Evolutionary conservation across 2,888 invertebrate species (phyloP), one percentile per base, ranked within the genome.

Genomic region (Xylota segnis): DNA sequence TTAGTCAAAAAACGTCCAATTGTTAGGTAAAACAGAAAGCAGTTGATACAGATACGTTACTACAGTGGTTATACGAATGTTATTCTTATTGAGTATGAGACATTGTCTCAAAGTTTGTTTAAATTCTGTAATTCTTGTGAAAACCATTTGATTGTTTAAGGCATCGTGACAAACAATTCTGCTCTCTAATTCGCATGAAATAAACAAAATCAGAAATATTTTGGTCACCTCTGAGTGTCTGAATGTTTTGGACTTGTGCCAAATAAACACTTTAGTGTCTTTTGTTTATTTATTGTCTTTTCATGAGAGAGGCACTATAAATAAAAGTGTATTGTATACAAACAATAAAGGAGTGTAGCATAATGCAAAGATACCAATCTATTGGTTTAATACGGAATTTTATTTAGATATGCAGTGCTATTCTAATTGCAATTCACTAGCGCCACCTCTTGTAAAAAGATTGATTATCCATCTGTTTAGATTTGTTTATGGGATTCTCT

Each of bases 401-500:
- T 37, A 37, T 10, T 37, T 9, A 37, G 37, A 37, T 1, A 34
- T 37, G 32, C 1, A 7, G 12, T 12, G 12, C 1, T 40, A 14
- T 43, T 43, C 3, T 7, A 45, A 45, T 14, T 14, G 7, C 1
- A 45, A 29, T 4, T 27, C 4, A 29, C 34, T 56, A 14, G 9
- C 12, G 56, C 27, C 34, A 58, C 12, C 56, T 34, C 10, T 27
- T 34, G 10, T 16, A 9, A 4, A 56, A n/a, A 2, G 0, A 5
- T 23, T 58, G 5, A 16, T 37, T 18, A 7, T 18, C 37, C 9
- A 10, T 37, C 37, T 10, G 10, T n/a, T 43, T 52, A 16, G 16
- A 45, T 58, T 58, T 70, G 58, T 58, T 58, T 70, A 45, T 50
- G 23, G 12, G 9, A 27, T 16, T 16, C 29, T 56, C 23, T 29